Conservation (phyloP, 2,888 invertebrate genomes). For the Rhorus exstirpatorius region DNA sequence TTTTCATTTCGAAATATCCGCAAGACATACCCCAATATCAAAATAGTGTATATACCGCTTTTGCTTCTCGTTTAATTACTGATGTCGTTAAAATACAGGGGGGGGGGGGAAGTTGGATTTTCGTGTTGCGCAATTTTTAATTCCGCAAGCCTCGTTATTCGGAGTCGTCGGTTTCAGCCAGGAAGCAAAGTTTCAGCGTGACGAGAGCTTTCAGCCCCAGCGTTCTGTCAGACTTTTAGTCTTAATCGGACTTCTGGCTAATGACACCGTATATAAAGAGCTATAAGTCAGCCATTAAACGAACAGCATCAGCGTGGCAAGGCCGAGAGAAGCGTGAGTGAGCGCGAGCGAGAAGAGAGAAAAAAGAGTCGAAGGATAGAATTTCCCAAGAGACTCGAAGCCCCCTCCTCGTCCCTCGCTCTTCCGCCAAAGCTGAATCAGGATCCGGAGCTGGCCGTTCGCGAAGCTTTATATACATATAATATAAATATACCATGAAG, state of each 20-base stretch:
- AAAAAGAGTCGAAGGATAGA: constrained; percentile 34
- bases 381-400: constrained; percentile 47
- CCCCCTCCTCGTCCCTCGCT: too few relatives aligned
- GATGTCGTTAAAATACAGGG: background rate
- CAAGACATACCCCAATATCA: too few relatives aligned
- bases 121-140: background rate
- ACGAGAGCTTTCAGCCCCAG: constrained; percentile 20
- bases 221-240: constrained; percentile 10
- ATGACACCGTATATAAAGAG: constrained; percentile 40
- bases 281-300: constrained; percentile 44
- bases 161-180: background rate
- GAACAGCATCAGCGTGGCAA: constrained; percentile 17
- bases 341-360: constrained; percentile 2
- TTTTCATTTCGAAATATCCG: too few relatives aligned
- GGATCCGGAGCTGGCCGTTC: constrained; percentile 29
- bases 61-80: background rate
- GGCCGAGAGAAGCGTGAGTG: constrained; percentile 25
- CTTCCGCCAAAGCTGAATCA: constrained; percentile 49
- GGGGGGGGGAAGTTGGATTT: background rate
- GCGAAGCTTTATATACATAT: constrained; percentile 33
- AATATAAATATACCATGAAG: constrained; percentile 12
- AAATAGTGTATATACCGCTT: background rate
- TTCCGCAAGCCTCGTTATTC: background rate
- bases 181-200: background rate
- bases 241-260: constrained; percentile 48